Base-by-base conservation (phyloP, 2,888 invertebrate species). In the Petrolisthes cinctipes region DNA sequence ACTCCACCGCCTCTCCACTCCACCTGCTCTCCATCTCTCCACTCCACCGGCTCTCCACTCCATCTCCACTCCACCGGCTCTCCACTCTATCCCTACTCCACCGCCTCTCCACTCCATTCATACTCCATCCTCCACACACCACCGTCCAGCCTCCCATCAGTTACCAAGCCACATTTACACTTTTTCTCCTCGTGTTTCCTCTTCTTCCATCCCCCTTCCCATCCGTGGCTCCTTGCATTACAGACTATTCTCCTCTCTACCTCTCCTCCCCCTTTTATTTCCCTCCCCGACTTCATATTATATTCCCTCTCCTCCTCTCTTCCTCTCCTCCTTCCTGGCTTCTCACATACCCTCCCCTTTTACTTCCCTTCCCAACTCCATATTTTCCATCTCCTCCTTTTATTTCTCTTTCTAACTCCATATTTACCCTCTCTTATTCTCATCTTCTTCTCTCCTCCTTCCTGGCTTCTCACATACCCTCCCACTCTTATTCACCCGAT, bases 61-160 rank as follows among this genome's bases (percentile, higher is more conserved):
- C 57, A 23, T 57, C 78, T 78, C 78, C 54, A 51, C 54, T n/a
- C 54, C 78, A 54, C 53, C 54, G 53, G 17, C 78, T 78, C 53
- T 53, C 53, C 51, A 6, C 51, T 51, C 37, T 53, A 37, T 51
- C 4, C 37, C 51, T 17, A 17, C 56, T 54, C 56, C 11, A 6
- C 53, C 54, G 53, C 9, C 78, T 78, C 53, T 53, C 53, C 51
- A 6, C 51, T 51, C 37, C 78, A 37, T 51, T 17, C 37, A 3
- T 17, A 17, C 56, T 54, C 56, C 11, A 6, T 2, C 37, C 5
- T 37, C 37, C 76, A 23, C 76, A 23, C 76, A 14, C 6, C 37
- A 11, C 37, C 1, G 14, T 0, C 11, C 37, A 6, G 6, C 14
- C 14, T 76, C 0, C 37, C 37, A 23, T 6, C 11, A 4, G 20